Evolutionary conservation across 2,888 invertebrate species (phyloP), one percentile per base, ranked within the genome.

Genomic region (Atrina japonica): DNA sequence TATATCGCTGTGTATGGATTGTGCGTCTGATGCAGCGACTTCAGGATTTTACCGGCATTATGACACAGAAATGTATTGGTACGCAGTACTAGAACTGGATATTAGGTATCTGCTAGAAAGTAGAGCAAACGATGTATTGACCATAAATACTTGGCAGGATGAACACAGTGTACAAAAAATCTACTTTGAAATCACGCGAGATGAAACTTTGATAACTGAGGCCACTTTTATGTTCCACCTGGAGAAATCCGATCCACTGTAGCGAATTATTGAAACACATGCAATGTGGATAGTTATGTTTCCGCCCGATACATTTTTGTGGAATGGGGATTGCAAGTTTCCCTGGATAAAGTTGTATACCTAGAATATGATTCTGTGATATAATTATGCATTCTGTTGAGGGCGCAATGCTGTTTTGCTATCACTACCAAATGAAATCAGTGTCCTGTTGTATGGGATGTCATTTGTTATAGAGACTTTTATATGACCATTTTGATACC

Each of bases 71-170:
- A 27, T 53, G 53, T 27, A 9, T 53, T 53, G 53, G 53, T 53
- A 53, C 27, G 29, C 14, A 5, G 14, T 53, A 27, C 18, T 53
- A 14, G 53, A 53, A 16, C 27, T 53, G 27, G 53, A 53, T 53
- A 29, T 53, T 23, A 7, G n/a, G 1, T 29, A 53, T 53, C 14
- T 53, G 7, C 29, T 1, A 1, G 29, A 53, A 16, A n/a, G 29
- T 53, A 27, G 53, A 14, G 27, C 53, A 7, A 30, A 30, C 11
- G 27, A 27, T 27, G 30, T 29, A 11, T 16, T 53, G 29, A 30
- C 18, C 5, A 23, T 52, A 2, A 23, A 3, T 11, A 53, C 53
- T 1, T 53, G 53, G 53, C 53, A 52, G 25, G 52, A 52, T 30
- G n/a, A 53, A 16, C 0, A 27, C 16, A 30, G 27, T 27, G 30